These are phyloP conservation scores for Geotrupes spiniger DNA, from an alignment of 2,888 invertebrate species.

Conservation along the genomic window DNA sequence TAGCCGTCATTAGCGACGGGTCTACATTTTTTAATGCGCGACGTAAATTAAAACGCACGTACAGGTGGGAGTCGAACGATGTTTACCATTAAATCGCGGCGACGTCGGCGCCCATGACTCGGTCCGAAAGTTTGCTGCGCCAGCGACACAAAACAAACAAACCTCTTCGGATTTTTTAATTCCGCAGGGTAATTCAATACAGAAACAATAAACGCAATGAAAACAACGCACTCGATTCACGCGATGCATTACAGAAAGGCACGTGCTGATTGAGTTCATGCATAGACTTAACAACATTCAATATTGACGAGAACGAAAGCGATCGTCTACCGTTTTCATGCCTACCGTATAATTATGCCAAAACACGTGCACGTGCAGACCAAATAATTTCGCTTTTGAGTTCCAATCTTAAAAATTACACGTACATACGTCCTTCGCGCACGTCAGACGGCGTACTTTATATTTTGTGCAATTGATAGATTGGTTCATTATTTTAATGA, in stretches of 20 bases:
- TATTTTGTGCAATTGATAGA: too few species aligned
- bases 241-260: slow-evolving; percentile 23
- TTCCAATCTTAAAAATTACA: background rate
- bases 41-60: too few species aligned
- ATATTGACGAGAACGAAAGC: slow-evolving; percentile 15
- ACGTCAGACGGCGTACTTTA: too few species aligned
- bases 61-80: too few species aligned
- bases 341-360: slow-evolving; percentile 23
- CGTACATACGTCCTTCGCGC: too few species aligned
- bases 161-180: slow-evolving; percentile 15
- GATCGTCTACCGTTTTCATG: slow-evolving; percentile 24
- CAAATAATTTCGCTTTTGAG: slow-evolving; percentile 23
- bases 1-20: too few species aligned
- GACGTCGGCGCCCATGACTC: too few species aligned
- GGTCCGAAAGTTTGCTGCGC: too few species aligned
- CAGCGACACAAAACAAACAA: slow-evolving; percentile 11
- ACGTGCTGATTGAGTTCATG: slow-evolving; percentile 26
- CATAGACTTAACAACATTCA: slow-evolving; percentile 21
- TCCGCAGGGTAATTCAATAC: slow-evolving; percentile 19
- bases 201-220: slow-evolving; percentile 14
- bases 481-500: too few species aligned
- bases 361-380: slow-evolving; percentile 26
- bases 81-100: too few species aligned
- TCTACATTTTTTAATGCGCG: too few species aligned
- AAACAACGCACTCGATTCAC: slow-evolving; percentile 10